Evolutionary conservation across 2,797 vertebrate species (phyloP).

Genomic region (Lutjanus campechanus): DNA sequence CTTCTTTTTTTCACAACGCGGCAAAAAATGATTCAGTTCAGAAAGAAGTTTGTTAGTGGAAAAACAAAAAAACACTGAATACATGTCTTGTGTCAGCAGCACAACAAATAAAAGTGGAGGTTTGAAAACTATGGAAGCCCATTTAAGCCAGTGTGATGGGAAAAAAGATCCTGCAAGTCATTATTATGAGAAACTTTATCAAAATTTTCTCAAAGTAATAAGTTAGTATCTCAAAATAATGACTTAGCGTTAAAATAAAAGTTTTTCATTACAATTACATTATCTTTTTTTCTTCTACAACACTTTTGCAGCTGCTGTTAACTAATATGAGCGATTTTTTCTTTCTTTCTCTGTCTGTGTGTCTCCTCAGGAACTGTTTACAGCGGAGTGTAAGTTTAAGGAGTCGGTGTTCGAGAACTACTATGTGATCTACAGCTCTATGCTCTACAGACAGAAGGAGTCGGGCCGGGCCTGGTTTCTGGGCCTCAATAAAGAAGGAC

Average conservation of each 20-base stretch:
- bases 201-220: too few relatives aligned
- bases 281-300: too few relatives aligned
- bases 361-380: conserved; percentile 93
- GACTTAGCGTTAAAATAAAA: too few relatives aligned
- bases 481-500: conserved; percentile 96
- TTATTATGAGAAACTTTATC: too few relatives aligned
- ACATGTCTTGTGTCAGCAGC: neutral
- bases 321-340: neutral
- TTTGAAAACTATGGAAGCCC: neutral
- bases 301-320: neutral
- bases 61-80: neutral
- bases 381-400: conserved; percentile 97
- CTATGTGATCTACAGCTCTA: conserved; percentile 98
- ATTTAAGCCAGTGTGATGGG: too few relatives aligned
- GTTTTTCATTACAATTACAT: too few relatives aligned
- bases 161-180: too few relatives aligned
- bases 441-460: conserved; percentile 98
- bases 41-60: neutral
- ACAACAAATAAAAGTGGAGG: neutral
- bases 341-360: too few relatives aligned
- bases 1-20: neutral
- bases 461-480: conserved; percentile 97
- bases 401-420: conserved; percentile 99
- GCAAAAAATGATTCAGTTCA: too few relatives aligned
- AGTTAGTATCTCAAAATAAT: too few relatives aligned